These are phyloP conservation scores for Platyura marginata DNA, from an alignment of 1,140 invertebrate species.

Conservation along the genomic window DNA sequence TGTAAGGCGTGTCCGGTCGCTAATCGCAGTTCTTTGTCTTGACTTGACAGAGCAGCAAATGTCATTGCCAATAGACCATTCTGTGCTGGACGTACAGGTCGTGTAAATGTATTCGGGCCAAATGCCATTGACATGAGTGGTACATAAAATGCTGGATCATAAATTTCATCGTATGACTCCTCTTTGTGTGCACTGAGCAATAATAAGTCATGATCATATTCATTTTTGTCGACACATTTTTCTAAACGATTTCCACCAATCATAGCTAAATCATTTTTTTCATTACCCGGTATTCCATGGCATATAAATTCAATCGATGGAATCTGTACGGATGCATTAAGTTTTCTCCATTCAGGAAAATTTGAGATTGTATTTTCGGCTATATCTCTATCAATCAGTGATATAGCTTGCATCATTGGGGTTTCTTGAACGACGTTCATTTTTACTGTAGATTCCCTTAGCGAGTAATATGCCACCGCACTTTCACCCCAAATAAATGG, in stretches of 20 bases:
- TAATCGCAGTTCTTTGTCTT: constrained; percentile 31
- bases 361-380: constrained; percentile 46
- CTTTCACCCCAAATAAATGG: constrained; percentile 64
- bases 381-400: constrained; percentile 39
- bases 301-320: constrained; percentile 10
- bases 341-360: constrained; percentile 33
- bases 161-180: constrained; percentile 25
- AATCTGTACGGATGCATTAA: constrained; percentile 15
- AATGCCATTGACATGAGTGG: constrained; percentile 37
- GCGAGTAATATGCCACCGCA: constrained; percentile 53
- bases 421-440: constrained; percentile 35
- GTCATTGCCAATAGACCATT: constrained; percentile 37
- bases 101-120: constrained; percentile 34
- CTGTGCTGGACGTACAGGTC: constrained; percentile 38
- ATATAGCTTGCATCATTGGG: constrained; percentile 49
- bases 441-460: constrained; percentile 36
- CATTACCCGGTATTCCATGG: not conserved
- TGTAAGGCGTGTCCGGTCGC: constrained; percentile 38
- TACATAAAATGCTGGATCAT: constrained; percentile 51
- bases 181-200: constrained; percentile 15
- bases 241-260: constrained; percentile 15
- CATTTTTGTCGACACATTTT: constrained; percentile 11
- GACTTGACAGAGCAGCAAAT: constrained; percentile 36
- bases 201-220: constrained; percentile 5
- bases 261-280: constrained; percentile 5